Evolutionary conservation across 2,113 vertebrate genomes (phyloP), one percentile per base, ranked within the genome.

Genomic region (Ptilonorhynchus violaceus): DNA sequence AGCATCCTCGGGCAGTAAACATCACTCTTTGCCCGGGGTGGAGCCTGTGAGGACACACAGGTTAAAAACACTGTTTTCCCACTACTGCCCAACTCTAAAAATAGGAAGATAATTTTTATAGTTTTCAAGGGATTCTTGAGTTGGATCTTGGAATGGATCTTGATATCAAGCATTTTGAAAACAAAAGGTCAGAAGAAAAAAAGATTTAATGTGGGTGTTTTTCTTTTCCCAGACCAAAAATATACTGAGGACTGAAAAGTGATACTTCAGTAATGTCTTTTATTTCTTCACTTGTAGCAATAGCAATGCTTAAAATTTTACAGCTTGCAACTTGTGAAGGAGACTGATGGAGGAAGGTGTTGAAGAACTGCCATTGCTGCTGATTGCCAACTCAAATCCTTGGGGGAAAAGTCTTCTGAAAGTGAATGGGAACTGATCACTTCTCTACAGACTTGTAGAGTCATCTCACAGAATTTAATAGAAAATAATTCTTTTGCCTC

Each of bases 41-140:
- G 41, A 91, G 56, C 31, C 3, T 2, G 13, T 59, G 52, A 49
- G 27, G 52, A 60, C 4, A 13, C 5, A 7, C 1, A 24, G 37
- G 33, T 88, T 86, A 52, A 55, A 81, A 68, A 4, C 52, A 33
- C 35, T n/a, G 20, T 77, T 52, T 56, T 78, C 13, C 60, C 69
- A 23, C 19, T 5, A 3, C 8, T 24, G 30, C 9, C 50, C 59
- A 67, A 9, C 27, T 72, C 46, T 13, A 67, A 33, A 79, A n/a
- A n/a, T 10, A 70, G 42, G 17, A 94, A 85, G 41, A 73, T 19
- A 10, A 14, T 44, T 92, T 75, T 93, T 39, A 42, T 23, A 64
- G 24, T 60, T 92, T 78, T 91, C 68, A 68, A 85, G 56, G 31
- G 75, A 64, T 89, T 84, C 69, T 84, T 93, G 28, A 30, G 84